Base-by-base conservation (phyloP, 2,113 vertebrate genomes). In the Hassar affinis region DNA sequence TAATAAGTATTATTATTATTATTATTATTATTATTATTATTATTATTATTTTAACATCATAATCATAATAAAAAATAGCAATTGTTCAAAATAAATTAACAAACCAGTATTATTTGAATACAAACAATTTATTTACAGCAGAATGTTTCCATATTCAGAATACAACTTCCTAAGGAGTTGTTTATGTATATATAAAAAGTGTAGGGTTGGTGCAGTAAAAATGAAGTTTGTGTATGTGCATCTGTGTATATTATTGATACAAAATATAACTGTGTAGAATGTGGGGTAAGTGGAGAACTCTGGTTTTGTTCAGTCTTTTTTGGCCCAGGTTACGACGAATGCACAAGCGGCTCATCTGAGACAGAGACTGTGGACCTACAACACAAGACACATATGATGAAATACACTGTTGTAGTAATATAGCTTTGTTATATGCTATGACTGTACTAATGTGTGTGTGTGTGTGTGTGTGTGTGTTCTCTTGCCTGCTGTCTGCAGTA, bases 181-280 rank as follows among this genome's bases (percentile, higher is more conserved):
- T 52, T 7, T 12, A 20, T 35, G 15, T 52, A 14, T 27, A 49
- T 47, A 72, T 6, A 49, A 35, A 22, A 20, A 2, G 8, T 54
- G 27, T 56, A 9, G 33, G 17, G 27, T 2, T 56, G 9, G 30
- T 77, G 17, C 52, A 22, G 51, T 14, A 56, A 77, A 22, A 25
- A 74, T 49, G 6, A 27, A 27, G 15, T 83, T 11, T 79, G 79
- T 85, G 71, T 85, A 12, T 66, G 30, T 76, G 10, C 78, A 25
- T 71, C 17, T 85, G 49, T 72, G 64, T 74, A 14, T 64, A 17
- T 93, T 93, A 98, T 69, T 89, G 92, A 88, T 96, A 95, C 1
- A 98, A 94, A 30, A 99, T 93, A 86, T 95, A 99, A 87, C 93
- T 93, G 85, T 95, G 89, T 61, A 98, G 90, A 0, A 90, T 95